phyloP scores from a whole-genome alignment of 2,888 invertebrate genomes.

The Platynereis dumerilii region DNA sequence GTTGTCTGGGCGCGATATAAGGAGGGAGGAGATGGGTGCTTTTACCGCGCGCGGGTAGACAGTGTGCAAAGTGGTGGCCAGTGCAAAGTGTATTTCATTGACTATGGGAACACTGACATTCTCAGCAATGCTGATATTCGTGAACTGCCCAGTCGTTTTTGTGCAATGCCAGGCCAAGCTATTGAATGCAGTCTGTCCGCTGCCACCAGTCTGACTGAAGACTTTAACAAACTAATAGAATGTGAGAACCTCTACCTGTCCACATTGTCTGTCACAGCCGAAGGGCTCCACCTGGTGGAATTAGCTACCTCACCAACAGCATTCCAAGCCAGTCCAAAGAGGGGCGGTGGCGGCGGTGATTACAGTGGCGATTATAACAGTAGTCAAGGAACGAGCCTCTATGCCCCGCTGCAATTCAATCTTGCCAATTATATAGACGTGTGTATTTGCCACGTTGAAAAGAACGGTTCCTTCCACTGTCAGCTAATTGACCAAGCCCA shows the following conservation, averaged over 20 bases:
- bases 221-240: background rate
- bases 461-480: background rate
- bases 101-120: slow-evolving; percentile 1
- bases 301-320: background rate
- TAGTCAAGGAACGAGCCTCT: background rate
- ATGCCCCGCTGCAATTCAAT: slow-evolving; percentile 4
- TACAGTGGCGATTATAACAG: too few relatives aligned
- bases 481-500: slow-evolving; percentile 1
- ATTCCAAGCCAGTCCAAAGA: background rate
- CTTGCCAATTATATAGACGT: slow-evolving; percentile 5
- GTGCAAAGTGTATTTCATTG: slow-evolving; percentile 3
- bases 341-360: too few relatives aligned
- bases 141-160: background rate
- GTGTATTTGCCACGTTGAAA: slow-evolving; percentile 1
- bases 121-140: background rate
- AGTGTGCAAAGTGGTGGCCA: background rate
- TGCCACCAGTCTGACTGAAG: background rate
- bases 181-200: slow-evolving; percentile 3
- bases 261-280: background rate
- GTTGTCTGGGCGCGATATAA: background rate
- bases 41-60: background rate
- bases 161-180: background rate
- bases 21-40: background rate
- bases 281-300: background rate
- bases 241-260: background rate